Percentiles rank a stretch among this genome's conserved stretches.
These are phyloP conservation scores for Anguilla pacifica DNA, from an alignment of 2,797 vertebrate species.

Conservation along the genomic window DNA sequence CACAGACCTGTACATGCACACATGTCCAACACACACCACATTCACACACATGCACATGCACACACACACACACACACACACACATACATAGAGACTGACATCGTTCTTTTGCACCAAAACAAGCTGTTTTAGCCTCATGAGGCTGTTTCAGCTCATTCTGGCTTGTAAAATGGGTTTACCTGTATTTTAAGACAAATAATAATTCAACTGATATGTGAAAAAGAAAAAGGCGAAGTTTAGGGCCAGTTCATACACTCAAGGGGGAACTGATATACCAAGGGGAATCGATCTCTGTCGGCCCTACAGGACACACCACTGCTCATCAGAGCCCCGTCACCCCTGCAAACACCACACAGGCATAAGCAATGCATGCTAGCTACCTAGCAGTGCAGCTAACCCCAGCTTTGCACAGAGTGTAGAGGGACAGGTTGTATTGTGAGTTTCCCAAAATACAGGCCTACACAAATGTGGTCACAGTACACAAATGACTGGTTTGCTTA, in stretches of 20 bases:
- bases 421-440: background rate
- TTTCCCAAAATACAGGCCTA: too few species aligned
- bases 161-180: background rate
- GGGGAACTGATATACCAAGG: too few species aligned
- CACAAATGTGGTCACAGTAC: too few species aligned
- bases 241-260: background rate
- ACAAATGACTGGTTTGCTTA: background rate
- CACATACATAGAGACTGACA: background rate
- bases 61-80: slow-evolving; percentile 9
- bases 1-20: background rate
- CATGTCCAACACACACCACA: background rate
- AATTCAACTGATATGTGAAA: background rate
- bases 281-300: background rate
- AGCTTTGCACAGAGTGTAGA: background rate
- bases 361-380: too few species aligned
- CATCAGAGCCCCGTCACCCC: background rate
- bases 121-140: background rate
- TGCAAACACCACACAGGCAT: background rate
- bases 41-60: background rate
- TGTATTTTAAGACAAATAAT: background rate
- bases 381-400: background rate
- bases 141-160: background rate
- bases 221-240: background rate
- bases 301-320: too few species aligned
- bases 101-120: background rate